phyloP scores from a whole-genome alignment of 1,140 invertebrate genomes.

The Anagrus nilaparvatae region DNA sequence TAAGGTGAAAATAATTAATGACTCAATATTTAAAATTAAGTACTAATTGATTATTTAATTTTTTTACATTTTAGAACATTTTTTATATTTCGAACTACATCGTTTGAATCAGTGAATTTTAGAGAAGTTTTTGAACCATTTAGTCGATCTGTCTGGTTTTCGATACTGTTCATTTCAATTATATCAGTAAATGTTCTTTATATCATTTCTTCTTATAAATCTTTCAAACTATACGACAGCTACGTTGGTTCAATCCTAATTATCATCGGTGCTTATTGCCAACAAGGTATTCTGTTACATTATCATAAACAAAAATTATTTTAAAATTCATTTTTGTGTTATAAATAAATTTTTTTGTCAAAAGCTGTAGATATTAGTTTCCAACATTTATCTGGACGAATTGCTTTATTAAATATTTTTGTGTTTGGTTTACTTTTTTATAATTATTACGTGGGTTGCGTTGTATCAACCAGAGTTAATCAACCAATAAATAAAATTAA shows the following conservation, averaged over 20 bases:
- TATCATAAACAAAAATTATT: no score
- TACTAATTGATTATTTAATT: neutral
- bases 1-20: neutral
- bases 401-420: slow-evolving; percentile 22
- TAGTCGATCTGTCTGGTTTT: slow-evolving; percentile 15
- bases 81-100: slow-evolving; percentile 22
- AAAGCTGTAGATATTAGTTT: neutral
- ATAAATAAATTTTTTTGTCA: no score
- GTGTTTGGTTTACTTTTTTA: slow-evolving; percentile 29
- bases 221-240: no score
- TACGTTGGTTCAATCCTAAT: slow-evolving; percentile 7
- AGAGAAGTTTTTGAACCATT: slow-evolving; percentile 19
- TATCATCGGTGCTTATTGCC: slow-evolving; percentile 1
- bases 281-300: slow-evolving; percentile 9
- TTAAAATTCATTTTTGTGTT: no score
- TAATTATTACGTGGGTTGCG: slow-evolving; percentile 33
- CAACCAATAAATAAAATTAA: slow-evolving; percentile 33
- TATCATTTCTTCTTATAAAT: neutral
- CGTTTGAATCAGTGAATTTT: slow-evolving; percentile 12
- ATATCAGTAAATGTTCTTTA: slow-evolving; percentile 8
- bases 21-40: neutral
- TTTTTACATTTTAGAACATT: slow-evolving; percentile 18
- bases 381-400: slow-evolving; percentile 14
- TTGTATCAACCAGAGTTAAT: slow-evolving; percentile 31
- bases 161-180: slow-evolving; percentile 5